Evolutionary conservation across 2,113 vertebrate genomes (phyloP).

Genomic region (Desmodus rotundus): DNA sequence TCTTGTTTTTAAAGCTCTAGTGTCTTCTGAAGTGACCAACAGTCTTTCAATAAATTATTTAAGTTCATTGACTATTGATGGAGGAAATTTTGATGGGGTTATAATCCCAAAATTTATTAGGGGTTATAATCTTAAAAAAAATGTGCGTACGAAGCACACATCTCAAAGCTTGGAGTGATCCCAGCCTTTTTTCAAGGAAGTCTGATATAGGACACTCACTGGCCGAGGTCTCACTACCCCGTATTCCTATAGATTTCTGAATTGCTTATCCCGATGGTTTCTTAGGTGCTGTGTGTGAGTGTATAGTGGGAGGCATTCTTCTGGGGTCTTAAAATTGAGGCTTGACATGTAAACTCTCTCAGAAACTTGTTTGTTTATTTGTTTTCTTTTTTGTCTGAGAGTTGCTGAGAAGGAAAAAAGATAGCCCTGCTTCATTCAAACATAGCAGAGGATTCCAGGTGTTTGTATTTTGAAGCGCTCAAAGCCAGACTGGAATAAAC

Average conservation of each 20-base stretch:
- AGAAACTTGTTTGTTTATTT: conserved; percentile 4
- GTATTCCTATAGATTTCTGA: neutral
- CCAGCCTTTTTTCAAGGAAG: neutral
- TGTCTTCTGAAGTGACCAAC: neutral
- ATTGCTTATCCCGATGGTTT: neutral
- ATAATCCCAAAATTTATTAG: neutral
- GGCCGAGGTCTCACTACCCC: neutral
- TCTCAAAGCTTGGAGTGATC: neutral
- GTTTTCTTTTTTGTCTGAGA: neutral
- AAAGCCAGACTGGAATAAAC: neutral
- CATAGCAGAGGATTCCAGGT: neutral
- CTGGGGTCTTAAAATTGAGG: neutral
- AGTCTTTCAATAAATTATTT: neutral
- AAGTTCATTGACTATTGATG: neutral
- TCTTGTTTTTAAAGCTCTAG: neutral
- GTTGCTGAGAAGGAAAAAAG: neutral
- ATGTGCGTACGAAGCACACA: neutral
- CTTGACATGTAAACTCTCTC: neutral
- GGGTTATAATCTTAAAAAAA: neutral
- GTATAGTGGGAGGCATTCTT: neutral
- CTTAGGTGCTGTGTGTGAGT: neutral
- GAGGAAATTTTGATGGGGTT: neutral
- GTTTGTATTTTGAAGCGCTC: neutral
- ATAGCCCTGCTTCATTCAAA: neutral
- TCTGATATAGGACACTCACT: neutral